Evolutionary conservation across 2,888 invertebrate genomes (phyloP), one percentile per base, ranked within the genome.

Genomic region (Lasius platythorax): DNA sequence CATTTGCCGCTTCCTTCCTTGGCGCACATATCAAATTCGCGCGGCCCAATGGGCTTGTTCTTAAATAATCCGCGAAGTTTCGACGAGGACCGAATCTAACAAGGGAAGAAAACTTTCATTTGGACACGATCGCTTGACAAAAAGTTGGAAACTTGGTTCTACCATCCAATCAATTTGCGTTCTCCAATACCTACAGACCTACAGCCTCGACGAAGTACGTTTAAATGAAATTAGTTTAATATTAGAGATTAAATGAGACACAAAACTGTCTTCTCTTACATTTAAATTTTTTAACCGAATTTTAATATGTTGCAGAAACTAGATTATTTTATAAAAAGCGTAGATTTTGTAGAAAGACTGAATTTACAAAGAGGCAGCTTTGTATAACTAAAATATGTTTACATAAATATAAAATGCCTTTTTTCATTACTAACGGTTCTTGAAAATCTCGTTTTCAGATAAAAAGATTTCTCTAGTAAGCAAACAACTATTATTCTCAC

Each of bases 1-100:
- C 79, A 87, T 88, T 88, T 84, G 70, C 84, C 40, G 66, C 53
- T 74, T 67, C 81, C 70, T 58, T 83, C 53, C 28, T 72, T 74
- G 82, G 61, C 67, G 53, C 78, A 75, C 86, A 73, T 66, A 46
- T 85, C 83, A 85, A 82, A 85, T 87, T 86, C 85, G 64, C 81
- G 58, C 58, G 68, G 23, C n/a, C 37, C 83, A 28, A 67, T 37
- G 56, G 74, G 46, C 58, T 70, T 50, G 63, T 72, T 82, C 81
- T 72, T 84, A 84, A 84, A 84, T 74, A 84, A 84, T 84, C 56
- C 75, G 75, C 61, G 5, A 61, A 79, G 66, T 75, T 79, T 58
- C 43, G 3, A 18, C 11, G 30, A 56, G 56, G 30, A 15, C 43
- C 30, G 46, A 58, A 58, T 33, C 37, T 61, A 72, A 79, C 72